phyloP scores from a whole-genome alignment of 2,888 invertebrate genomes.

The Drosophila demipolita region DNA sequence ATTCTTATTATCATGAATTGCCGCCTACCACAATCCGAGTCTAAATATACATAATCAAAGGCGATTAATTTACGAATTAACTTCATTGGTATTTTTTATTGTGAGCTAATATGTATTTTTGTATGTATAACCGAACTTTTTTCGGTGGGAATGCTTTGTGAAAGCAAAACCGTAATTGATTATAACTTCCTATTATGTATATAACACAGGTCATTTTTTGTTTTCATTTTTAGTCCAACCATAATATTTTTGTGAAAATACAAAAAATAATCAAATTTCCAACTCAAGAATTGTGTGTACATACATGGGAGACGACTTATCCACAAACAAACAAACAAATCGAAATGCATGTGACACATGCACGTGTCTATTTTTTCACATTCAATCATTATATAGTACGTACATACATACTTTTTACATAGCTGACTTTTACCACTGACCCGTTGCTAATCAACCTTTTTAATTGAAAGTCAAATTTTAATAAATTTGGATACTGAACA shows the following conservation, averaged over 20 bases:
- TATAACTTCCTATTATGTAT: constrained; percentile 78
- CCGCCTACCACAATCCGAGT: constrained; percentile 3
- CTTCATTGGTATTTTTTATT: constrained; percentile 75
- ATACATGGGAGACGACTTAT: constrained; percentile 18
- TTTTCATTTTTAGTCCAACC: constrained; percentile 25
- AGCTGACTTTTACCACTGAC: constrained; percentile 4
- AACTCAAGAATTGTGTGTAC: constrained; percentile 23
- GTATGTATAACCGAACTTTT: constrained; percentile 61
- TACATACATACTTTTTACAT: constrained; percentile 7
- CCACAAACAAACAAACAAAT: constrained; percentile 21
- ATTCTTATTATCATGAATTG: not conserved
- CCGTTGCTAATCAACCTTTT: not conserved
- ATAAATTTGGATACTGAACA: constrained; percentile 12
- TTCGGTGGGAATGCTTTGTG: constrained; percentile 77
- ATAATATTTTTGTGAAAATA: constrained; percentile 47
- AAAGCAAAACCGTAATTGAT: constrained; percentile 78
- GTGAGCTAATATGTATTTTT: constrained; percentile 61
- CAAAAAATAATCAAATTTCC: constrained; percentile 47
- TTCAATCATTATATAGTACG: constrained; percentile 6
- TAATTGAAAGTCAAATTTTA: constrained; percentile 13
- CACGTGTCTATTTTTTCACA: constrained; percentile 5
- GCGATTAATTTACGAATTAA: constrained; percentile 57
- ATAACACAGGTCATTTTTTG: constrained; percentile 74
- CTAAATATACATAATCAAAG: constrained; percentile 36
- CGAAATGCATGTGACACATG: constrained; percentile 1